phyloP scores from a whole-genome alignment of 2,888 invertebrate genomes.

The Hydriomena furcata region DNA sequence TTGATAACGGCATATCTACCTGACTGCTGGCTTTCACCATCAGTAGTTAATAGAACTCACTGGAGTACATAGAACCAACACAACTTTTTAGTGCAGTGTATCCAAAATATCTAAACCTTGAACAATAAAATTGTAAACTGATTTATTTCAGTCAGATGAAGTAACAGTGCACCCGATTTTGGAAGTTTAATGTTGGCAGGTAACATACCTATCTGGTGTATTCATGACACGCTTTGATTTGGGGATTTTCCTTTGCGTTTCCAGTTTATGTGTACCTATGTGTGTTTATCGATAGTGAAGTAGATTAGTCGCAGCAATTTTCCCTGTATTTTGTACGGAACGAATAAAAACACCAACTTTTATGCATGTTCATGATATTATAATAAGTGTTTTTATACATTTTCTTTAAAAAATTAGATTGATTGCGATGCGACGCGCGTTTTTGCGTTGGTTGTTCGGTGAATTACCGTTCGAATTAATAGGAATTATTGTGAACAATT shows the following conservation, averaged over 20 bases:
- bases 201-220: no score
- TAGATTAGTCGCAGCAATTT: background rate
- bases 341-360: no score
- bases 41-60: conserved; percentile 49
- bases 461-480: no score
- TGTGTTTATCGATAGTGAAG: background rate
- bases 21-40: conserved; percentile 52
- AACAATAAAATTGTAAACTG: background rate
- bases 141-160: no score
- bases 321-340: background rate
- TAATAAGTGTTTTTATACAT: no score
- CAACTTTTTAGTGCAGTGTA: conserved; percentile 12
- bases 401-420: no score
- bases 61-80: conserved; percentile 21
- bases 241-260: conserved; percentile 13
- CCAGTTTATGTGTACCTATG: background rate
- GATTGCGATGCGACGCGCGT: no score
- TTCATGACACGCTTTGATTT: background rate
- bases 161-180: no score
- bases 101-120: background rate
- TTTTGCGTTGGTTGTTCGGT: no score
- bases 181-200: no score
- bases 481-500: no score
- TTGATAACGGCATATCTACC: conserved; percentile 65
- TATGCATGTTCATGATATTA: no score